Evolutionary conservation across 2,888 invertebrate species (phyloP), one percentile per base, ranked within the genome.

Genomic region (Thymelicus lineola): DNA sequence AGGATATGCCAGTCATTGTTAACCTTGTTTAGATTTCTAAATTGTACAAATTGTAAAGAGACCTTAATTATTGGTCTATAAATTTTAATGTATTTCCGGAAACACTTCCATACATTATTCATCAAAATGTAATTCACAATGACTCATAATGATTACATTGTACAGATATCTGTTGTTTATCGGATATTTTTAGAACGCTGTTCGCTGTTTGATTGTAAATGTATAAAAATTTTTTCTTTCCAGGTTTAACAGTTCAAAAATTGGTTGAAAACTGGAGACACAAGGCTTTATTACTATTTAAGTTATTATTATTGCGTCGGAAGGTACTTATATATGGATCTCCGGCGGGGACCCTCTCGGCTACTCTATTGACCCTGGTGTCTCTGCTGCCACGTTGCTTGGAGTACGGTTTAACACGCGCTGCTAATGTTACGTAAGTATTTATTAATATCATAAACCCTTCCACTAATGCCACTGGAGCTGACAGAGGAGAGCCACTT

Each of bases 301-400:
- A 99, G 90, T 92, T 99, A 69, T 90, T 99, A 69, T 92, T 99
- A 61, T 93, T 99, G 71, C 98, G 99, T 83, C 96, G 97, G 78
- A 95, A 97, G 85, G 97, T 99, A 55, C 95, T 99, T 66, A 97
- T 99, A 84, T 98, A 97, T 88, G 97, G 98, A 68, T 97, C 98
- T 20, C 99, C 99, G 1, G 99, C 99, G 1, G 97, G 98, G 72
- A 96, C 97, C 7, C 94, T 99, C 75, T 98, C 99, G 78, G 96
- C 97, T 7, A 95, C 97, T 6, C 95, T 99, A 77, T 92, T 99
- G 66, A 97, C 98, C 7, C 94, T 99, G 63, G 94, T 98, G 0
- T 99, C 99, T 0, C 88, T 99, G 46, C 96, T 98, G 89, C 99
- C 99, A 65, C 97, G 96, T 59, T 96, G 98, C 93, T 94, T 98